phyloP scores from a whole-genome alignment of 2,888 invertebrate genomes.

The Periphyllus acericola region DNA sequence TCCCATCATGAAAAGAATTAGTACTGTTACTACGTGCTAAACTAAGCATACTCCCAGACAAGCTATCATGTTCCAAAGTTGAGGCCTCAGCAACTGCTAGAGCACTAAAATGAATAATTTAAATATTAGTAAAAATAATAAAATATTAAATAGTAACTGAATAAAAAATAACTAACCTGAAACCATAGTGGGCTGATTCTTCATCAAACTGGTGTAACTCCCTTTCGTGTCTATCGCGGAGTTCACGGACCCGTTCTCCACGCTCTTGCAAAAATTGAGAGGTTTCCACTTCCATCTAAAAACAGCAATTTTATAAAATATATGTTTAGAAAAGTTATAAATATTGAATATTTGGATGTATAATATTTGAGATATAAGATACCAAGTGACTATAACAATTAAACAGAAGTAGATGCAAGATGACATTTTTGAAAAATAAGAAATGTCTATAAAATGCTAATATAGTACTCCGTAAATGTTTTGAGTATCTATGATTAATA shows the following conservation, averaged over 20 bases:
- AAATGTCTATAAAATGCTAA: too few relatives aligned
- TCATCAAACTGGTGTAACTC: conserved; percentile 94
- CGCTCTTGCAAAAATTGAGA: conserved; percentile 92
- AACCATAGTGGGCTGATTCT: conserved; percentile 92
- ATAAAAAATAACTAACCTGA: conserved; percentile 74
- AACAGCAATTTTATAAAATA: conserved; percentile 43
- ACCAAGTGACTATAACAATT: too few relatives aligned
- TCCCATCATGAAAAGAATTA: conserved; percentile 87
- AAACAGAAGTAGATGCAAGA: too few relatives aligned
- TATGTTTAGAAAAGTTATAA: conserved; percentile 22
- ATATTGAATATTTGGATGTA: too few relatives aligned
- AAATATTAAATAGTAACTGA: conserved; percentile 21
- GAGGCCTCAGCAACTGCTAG: conserved; percentile 92
- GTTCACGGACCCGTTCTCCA: conserved; percentile 85
- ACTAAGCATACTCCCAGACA: conserved; percentile 94
- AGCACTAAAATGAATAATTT: conserved; percentile 73
- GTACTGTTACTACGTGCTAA: conserved; percentile 95
- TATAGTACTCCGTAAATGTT: too few relatives aligned
- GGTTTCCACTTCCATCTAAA: conserved; percentile 91
- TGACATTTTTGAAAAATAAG: too few relatives aligned
- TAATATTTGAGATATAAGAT: too few relatives aligned
- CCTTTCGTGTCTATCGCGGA: conserved; percentile 89
- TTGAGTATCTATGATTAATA: too few relatives aligned
- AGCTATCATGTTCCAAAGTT: conserved; percentile 89
- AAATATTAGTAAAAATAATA: conserved; percentile 53